A percentile compares a stretch with the other conserved stretches of the same genome.
These are phyloP conservation scores for Streptopelia turtur DNA, from an alignment of 2,797 vertebrate genomes.

Conservation along the genomic window DNA sequence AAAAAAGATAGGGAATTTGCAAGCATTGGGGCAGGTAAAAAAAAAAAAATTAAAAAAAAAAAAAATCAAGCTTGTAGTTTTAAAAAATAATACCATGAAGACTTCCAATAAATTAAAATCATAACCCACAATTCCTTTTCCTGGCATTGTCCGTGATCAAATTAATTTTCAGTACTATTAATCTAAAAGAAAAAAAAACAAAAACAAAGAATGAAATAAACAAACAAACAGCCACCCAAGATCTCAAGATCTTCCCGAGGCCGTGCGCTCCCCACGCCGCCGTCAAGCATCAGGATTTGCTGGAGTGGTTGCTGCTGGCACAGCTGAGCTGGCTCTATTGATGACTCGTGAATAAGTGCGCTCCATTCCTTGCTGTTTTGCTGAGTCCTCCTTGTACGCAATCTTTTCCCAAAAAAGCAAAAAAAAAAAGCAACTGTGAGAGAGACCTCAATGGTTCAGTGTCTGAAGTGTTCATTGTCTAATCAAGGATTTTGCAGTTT, in stretches of 20 bases:
- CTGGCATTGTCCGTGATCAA: slow-evolving; percentile 41
- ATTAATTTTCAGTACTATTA: slow-evolving; percentile 20
- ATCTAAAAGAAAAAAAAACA: neutral
- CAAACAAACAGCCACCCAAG: neutral
- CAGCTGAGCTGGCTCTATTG: slow-evolving; percentile 65
- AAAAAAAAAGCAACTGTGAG: neutral
- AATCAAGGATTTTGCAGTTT: neutral
- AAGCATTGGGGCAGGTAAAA: slow-evolving; percentile 75
- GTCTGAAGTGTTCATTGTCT: neutral
- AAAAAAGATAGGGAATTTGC: slow-evolving; percentile 72
- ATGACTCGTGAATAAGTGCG: slow-evolving; percentile 82
- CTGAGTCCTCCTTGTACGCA: slow-evolving; percentile 81
- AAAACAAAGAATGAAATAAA: no score
- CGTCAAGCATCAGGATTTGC: slow-evolving; percentile 68
- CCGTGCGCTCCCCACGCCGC: fast-evolving
- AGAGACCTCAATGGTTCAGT: neutral
- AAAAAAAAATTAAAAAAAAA: slow-evolving; percentile 55
- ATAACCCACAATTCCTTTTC: slow-evolving; percentile 32
- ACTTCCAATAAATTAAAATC: slow-evolving; percentile 82
- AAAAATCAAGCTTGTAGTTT: slow-evolving; percentile 65
- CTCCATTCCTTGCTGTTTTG: slow-evolving; percentile 88
- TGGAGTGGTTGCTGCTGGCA: slow-evolving; percentile 28
- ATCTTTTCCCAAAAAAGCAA: slow-evolving; percentile 80
- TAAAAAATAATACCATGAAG: slow-evolving; percentile 67
- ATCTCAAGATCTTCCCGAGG: slow-evolving; percentile 14